phyloP scores from a whole-genome alignment of 2,888 invertebrate genomes.

The Nomada ferruginata region DNA sequence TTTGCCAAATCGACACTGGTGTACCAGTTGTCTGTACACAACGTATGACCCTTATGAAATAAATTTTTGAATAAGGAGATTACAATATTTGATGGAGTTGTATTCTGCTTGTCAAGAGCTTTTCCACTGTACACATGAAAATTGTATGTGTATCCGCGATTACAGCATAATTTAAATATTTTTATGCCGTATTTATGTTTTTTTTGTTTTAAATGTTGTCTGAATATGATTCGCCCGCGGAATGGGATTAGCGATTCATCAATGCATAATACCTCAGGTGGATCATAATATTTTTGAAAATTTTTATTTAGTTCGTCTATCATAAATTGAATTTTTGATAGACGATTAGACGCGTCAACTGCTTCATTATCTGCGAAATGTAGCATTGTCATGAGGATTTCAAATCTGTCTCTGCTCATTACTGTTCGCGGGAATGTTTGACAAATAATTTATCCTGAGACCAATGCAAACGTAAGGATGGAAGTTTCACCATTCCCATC shows the following conservation, averaged over 20 bases:
- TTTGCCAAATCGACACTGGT: constrained; percentile 8
- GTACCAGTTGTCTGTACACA: constrained; percentile 21
- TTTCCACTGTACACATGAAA: constrained; percentile 3
- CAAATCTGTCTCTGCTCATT: constrained; percentile 10
- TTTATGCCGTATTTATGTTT: constrained; percentile 11
- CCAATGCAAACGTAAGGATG: neutral
- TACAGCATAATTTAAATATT: constrained; percentile 7
- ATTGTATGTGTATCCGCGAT: neutral
- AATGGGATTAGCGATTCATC: constrained; percentile 14
- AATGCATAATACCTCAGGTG: constrained; percentile 3
- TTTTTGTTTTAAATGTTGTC: neutral
- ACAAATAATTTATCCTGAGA: neutral
- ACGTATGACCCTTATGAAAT: constrained; percentile 9
- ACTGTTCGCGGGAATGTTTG: neutral
- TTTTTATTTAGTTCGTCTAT: neutral
- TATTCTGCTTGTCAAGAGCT: neutral
- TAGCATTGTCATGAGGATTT: neutral
- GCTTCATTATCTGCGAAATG: neutral
- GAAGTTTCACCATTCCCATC: constrained; percentile 6
- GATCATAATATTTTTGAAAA: constrained; percentile 14
- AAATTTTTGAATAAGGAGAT: neutral
- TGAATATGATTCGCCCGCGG: constrained; percentile 6
- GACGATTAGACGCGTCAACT: neutral
- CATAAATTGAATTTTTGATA: constrained; percentile 3
- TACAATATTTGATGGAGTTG: neutral